Evolutionary conservation across 92 coral and sea anemone genomes (phyloP), one percentile per base, ranked within the genome.

Genomic region (Actinostola sp.): DNA sequence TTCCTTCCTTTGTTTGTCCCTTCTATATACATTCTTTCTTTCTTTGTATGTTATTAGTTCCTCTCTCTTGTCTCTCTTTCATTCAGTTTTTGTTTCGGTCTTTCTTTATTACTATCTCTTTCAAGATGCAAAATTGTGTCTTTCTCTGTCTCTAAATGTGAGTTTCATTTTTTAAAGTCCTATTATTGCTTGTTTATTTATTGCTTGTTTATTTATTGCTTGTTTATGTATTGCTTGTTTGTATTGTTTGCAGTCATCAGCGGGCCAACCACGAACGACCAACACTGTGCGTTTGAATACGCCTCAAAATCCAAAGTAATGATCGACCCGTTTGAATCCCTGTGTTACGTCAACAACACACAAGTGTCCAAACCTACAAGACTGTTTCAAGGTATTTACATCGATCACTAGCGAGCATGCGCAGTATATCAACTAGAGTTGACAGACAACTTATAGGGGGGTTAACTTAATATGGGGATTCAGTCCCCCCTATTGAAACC

Each of bases 261-360:
- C 55, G 99, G 99, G 1, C 92, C 97, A 10, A 97, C 92, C 20
- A 83, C 99, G 0, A 67, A 84, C 44, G 84, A 66, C 48, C 67
- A 77, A 24, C 99, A 95, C 65, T 95, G 99, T 64, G 70, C 75
- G 25, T 88, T 95, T 53, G 92, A 88, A 31, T 93, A 88, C 64
- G 84, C 44, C 61, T 82, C 67, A 0, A 45, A 86, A 17, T 94
- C 93, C 5, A 86, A 88, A 26, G 97, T 95, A 4, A 77, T 82
- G 17, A 82, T 95, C 42, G 85, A 91, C 72, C 99, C 99, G 0
- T 78, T 95, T 42, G 80, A 89, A 25, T 95, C 99, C 0, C 31
- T 84, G 66, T 95, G 99, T 42, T 77, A 80, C n/a, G 91, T 95
- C 73, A 95, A 95, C 80, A 92, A 90, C 61, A 82, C 82, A 41